A percentile compares a stretch with the other conserved stretches of the same genome.
Evolutionary conservation across 1,140 invertebrate species (phyloP).

Genomic region (Schlechtendalia chinensis): DNA sequence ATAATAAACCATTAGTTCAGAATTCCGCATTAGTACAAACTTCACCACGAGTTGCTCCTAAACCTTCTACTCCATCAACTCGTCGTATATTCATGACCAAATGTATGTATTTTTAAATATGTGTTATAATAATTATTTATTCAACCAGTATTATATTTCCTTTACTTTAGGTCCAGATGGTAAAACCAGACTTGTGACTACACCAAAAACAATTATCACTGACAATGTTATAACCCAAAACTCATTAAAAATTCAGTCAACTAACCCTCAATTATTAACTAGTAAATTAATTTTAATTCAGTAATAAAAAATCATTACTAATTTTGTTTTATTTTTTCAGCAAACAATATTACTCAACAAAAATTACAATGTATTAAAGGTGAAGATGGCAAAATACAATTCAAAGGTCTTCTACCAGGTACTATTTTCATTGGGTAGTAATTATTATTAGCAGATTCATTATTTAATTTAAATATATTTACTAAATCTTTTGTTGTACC

Average conservation of each 20-base stretch:
- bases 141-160: background rate
- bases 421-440: too few species aligned
- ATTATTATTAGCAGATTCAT: too few species aligned
- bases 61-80: slow-evolving; percentile 62
- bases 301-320: background rate
- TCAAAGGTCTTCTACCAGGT: slow-evolving; percentile 81
- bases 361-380: slow-evolving; percentile 87
- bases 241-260: slow-evolving; percentile 20
- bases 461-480: background rate
- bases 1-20: slow-evolving; percentile 28
- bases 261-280: slow-evolving; percentile 24
- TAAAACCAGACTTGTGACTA: slow-evolving; percentile 68
- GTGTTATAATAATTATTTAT: background rate
- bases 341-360: slow-evolving; percentile 59
- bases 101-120: slow-evolving; percentile 55
- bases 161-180: slow-evolving; percentile 62
- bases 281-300: background rate
- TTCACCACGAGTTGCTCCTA: slow-evolving; percentile 53
- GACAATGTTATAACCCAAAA: slow-evolving; percentile 54
- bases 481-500: background rate
- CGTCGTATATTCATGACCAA: slow-evolving; percentile 79
- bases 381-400: slow-evolving; percentile 87
- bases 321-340: slow-evolving; percentile 26
- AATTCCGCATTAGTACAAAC: slow-evolving; percentile 5
- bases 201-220: slow-evolving; percentile 60